phyloP scores from a whole-genome alignment of 2,888 invertebrate genomes.

The Acanthosepion lycidas region DNA sequence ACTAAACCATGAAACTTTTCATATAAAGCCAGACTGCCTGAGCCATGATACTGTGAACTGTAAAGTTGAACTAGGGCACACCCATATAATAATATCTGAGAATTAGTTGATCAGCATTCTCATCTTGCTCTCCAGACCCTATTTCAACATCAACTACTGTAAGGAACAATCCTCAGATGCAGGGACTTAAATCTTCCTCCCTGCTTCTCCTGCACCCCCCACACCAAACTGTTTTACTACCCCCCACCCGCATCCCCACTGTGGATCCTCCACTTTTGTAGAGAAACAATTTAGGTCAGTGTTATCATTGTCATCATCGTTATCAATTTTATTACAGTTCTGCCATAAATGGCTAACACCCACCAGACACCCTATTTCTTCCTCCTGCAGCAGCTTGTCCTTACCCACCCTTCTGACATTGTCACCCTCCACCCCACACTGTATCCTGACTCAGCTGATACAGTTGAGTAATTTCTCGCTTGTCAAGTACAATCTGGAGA shows the following conservation, averaged over 20 bases:
- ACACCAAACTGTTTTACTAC: neutral
- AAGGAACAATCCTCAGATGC: neutral
- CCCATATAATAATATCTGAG: neutral
- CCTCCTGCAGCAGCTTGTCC: neutral
- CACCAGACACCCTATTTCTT: neutral
- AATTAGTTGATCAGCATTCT: neutral
- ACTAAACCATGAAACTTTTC: no score
- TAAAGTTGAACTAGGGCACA: neutral
- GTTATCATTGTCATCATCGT: neutral
- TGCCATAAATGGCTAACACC: neutral
- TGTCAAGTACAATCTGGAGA: conserved; percentile 33
- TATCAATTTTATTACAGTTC: neutral
- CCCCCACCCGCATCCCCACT: neutral
- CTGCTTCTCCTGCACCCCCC: no score
- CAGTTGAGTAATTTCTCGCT: conserved; percentile 8
- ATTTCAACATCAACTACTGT: neutral
- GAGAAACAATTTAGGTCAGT: neutral
- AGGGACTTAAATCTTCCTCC: neutral
- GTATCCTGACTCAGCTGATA: conserved; percentile 33
- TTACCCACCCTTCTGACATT: neutral
- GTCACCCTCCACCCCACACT: neutral
- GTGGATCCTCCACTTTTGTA: conserved; percentile 45
- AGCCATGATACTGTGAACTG: no score
- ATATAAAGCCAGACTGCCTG: no score
- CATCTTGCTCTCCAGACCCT: neutral